Percentiles rank a stretch among this genome's conserved stretches.
These are phyloP conservation scores for Danio aesculapii DNA, from an alignment of 2,797 vertebrate species.

Conservation along the genomic window DNA sequence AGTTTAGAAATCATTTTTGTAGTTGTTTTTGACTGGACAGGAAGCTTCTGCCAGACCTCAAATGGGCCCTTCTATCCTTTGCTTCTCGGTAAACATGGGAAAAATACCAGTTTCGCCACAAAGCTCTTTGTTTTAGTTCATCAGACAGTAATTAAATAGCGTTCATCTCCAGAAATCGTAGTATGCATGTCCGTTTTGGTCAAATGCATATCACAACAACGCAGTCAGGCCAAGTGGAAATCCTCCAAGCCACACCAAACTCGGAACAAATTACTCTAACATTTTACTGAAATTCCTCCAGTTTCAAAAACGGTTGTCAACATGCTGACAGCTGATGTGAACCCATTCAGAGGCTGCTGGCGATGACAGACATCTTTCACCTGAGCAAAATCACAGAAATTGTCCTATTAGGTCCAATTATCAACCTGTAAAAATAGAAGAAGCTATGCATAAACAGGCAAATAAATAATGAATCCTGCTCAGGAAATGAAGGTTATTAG, in stretches of 20 bases:
- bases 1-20: background rate
- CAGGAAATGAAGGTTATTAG: slow-evolving; percentile 64
- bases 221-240: slow-evolving; percentile 19
- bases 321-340: slow-evolving; percentile 7
- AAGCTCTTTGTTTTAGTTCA: slow-evolving; percentile 38
- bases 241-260: slow-evolving; percentile 34
- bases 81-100: slow-evolving; percentile 11
- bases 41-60: slow-evolving; percentile 33
- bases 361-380: slow-evolving; percentile 42
- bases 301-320: slow-evolving; percentile 23
- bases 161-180: slow-evolving; percentile 30
- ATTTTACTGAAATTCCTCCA: slow-evolving; percentile 29
- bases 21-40: slow-evolving; percentile 3
- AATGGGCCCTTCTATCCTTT: slow-evolving; percentile 16
- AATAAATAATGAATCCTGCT: slow-evolving; percentile 50
- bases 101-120: slow-evolving; percentile 29
- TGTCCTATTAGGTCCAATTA: slow-evolving; percentile 58
- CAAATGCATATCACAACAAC: slow-evolving; percentile 20
- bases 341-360: slow-evolving; percentile 13
- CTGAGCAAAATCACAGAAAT: slow-evolving; percentile 22
- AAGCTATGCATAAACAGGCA: slow-evolving; percentile 40
- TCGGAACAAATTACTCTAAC: slow-evolving; percentile 30
- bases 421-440: slow-evolving; percentile 59
- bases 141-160: slow-evolving; percentile 35
- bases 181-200: slow-evolving; percentile 20